Conservation (phyloP, 2,797 vertebrate genomes). For the Acanthurus tractus region DNA sequence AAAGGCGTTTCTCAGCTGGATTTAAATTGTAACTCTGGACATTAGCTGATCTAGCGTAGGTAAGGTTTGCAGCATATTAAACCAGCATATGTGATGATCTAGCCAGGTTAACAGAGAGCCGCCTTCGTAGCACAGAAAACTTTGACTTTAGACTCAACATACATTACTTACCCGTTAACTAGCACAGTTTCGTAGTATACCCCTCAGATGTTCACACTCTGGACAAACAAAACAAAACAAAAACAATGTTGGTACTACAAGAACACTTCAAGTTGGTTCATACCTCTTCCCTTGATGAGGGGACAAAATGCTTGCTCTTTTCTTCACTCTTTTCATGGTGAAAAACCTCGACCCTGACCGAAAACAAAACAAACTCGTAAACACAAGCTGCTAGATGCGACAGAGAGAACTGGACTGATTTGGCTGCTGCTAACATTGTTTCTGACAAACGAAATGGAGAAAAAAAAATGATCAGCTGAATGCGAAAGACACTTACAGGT, state of each 20-base stretch:
- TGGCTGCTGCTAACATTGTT: not conserved
- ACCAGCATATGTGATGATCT: too few species aligned
- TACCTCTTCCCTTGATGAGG: slow-evolving; percentile 40
- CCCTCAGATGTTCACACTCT: too few species aligned
- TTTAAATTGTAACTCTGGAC: too few species aligned
- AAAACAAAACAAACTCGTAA: not conserved
- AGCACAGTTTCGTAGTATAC: too few species aligned
- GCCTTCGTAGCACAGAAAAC: too few species aligned
- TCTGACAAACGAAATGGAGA: not conserved
- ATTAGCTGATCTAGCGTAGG: too few species aligned
- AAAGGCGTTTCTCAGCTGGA: too few species aligned
- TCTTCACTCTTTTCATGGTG: slow-evolving; percentile 6
- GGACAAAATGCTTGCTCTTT: not conserved
- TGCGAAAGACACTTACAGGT: not conserved
- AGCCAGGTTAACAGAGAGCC: too few species aligned
- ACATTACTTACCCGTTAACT: too few species aligned
- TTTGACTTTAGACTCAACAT: too few species aligned
- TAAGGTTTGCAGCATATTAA: too few species aligned
- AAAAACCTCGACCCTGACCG: slow-evolving; percentile 18
- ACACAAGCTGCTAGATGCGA: not conserved
- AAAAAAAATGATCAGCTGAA: accelerated
- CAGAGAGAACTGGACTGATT: slow-evolving; percentile 17
- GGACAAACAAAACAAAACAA: too few species aligned
- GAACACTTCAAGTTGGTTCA: not conserved
- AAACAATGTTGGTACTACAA: not conserved